Base-by-base conservation (phyloP, 2,888 invertebrate species). In the Lamproptera curius region DNA sequence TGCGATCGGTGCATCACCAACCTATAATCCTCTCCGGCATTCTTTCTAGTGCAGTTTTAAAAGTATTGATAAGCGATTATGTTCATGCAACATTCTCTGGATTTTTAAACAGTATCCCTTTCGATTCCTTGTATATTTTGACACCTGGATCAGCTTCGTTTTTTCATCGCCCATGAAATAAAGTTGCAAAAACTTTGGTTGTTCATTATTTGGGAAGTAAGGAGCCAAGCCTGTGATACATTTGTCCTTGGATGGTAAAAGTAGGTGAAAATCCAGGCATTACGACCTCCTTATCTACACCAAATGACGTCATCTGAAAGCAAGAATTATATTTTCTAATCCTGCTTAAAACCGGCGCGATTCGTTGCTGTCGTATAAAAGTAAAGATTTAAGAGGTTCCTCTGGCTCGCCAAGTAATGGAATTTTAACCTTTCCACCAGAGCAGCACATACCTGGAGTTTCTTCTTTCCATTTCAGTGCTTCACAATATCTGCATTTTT, bases 91-190 rank as follows among this genome's bases (percentile, higher is more conserved):
- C 41, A 63, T 50, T 52, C 51, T 48, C 48, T 67, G 63, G 31
- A 70, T 57, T 54, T 65, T 55, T 41, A 44, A 34, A 67, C n/a
- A n/a, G n/a, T n/a, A n/a, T n/a, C 52, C 35, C 55, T 55, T 39
- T 60, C 58, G 6, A 63, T 50, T 42, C 58, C 61, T 41, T 57
- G 23, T 35, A 65, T 54, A 51, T 52, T 41, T 49, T 56, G 45
- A 49, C 56, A 62, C 0, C 67, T 31, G 4, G 49, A n/a, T 61
- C 48, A 34, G 42, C 55, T 28, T 28, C 49, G 62, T 0, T 59
- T 62, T 43, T 64, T 63, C 61, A 17, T 63, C 55, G 8, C 65
- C 63, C 53, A 65, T 62, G 17, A 64, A 67, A 47, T 68, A 65
- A 43, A 68, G 36, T 44, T 70, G 67, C 14, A 65, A 37, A 57